Percentiles rank a stretch among this genome's conserved stretches.
These are phyloP conservation scores for Dusona sp. DNA, from an alignment of 2,888 invertebrate genomes.

Conservation along the genomic window DNA sequence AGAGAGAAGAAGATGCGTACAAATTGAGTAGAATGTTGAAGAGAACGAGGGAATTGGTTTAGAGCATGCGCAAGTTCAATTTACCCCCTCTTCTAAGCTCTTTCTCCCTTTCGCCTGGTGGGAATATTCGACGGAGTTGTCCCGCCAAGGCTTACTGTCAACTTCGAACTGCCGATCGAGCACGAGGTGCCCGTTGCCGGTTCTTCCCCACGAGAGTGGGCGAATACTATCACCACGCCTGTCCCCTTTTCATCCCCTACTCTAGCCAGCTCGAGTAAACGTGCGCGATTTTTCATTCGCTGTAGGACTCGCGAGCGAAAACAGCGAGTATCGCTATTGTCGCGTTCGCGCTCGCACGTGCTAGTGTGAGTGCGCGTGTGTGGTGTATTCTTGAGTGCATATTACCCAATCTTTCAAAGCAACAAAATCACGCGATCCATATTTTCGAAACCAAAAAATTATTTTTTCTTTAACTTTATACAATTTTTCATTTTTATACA, in stretches of 20 bases:
- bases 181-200: conserved; percentile 71
- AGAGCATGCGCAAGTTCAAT: conserved; percentile 83
- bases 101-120: background rate
- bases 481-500: background rate
- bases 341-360: conserved; percentile 7
- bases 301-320: conserved; percentile 2
- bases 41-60: conserved; percentile 48
- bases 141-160: conserved; percentile 82
- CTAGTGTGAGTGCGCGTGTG: background rate
- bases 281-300: conserved; percentile 11
- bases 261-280: background rate
- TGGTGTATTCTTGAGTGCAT: background rate
- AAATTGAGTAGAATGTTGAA: conserved; percentile 23
- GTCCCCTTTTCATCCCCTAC: background rate
- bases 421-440: background rate
- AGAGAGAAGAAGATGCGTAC: conserved; percentile 36
- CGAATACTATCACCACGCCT: conserved; percentile 57
- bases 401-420: background rate
- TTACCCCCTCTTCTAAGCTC: conserved; percentile 49
- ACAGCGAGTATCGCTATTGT: conserved; percentile 6
- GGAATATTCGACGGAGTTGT: conserved; percentile 77
- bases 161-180: conserved; percentile 79
- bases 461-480: background rate
- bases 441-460: background rate
- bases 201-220: conserved; percentile 46